phyloP scores from a whole-genome alignment of 2,888 invertebrate genomes.

The Drosophila affinis region DNA sequence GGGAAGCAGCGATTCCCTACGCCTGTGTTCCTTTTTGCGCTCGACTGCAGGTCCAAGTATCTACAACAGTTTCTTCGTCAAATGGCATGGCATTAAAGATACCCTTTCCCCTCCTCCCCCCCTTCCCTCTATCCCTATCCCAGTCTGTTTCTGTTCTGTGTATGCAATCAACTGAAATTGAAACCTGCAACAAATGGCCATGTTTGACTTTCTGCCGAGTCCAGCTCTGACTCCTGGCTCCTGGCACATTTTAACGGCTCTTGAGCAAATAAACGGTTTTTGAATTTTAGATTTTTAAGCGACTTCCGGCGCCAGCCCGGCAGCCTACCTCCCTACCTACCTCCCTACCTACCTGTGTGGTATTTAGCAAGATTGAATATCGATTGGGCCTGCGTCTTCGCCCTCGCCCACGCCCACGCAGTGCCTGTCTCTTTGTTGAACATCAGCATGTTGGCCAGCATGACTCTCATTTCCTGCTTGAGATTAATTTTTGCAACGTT shows the following conservation, averaged over 20 bases:
- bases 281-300: constrained; percentile 74
- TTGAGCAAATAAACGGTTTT: constrained; percentile 77
- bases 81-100: constrained; percentile 56
- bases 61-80: constrained; percentile 71
- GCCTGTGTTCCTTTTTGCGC: constrained; percentile 65
- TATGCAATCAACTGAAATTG: constrained; percentile 76
- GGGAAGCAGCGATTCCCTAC: constrained; percentile 11
- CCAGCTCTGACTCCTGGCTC: constrained; percentile 12
- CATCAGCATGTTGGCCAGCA: constrained; percentile 46
- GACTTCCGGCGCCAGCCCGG: constrained; percentile 25
- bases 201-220: constrained; percentile 70
- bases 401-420: constrained; percentile 12
- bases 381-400: constrained; percentile 48
- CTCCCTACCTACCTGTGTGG: constrained; percentile 16
- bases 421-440: constrained; percentile 27
- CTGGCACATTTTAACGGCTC: constrained; percentile 70
- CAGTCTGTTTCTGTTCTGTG: constrained; percentile 30
- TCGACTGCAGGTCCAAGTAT: constrained; percentile 76
- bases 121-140: constrained; percentile 20
- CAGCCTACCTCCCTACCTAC: neutral
- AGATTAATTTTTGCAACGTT: constrained; percentile 55
- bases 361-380: constrained; percentile 71
- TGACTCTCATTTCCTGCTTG: constrained; percentile 60
- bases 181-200: constrained; percentile 75
- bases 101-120: neutral